Conservation (phyloP, 2,113 vertebrate species). For the Ranitomeya imitator region DNA sequence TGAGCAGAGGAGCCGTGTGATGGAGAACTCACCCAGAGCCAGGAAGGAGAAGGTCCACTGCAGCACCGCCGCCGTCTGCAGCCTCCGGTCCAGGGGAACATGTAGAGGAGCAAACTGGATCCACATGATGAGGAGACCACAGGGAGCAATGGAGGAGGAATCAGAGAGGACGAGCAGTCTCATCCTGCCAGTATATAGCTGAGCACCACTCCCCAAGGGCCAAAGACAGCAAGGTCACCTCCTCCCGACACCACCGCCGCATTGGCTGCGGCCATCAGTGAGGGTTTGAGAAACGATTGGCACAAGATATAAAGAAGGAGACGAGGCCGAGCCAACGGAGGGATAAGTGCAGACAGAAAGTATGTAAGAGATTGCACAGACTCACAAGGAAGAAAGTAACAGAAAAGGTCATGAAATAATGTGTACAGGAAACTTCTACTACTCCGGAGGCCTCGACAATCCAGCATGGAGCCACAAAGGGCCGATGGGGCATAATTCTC, state of each 20-base stretch:
- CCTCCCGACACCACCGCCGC: not conserved
- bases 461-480: no score
- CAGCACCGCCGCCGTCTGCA: slow-evolving; percentile 77
- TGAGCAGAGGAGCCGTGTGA: no score
- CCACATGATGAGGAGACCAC: slow-evolving; percentile 67
- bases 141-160: not conserved
- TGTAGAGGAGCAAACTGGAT: slow-evolving; percentile 76
- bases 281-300: not conserved
- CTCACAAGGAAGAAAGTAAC: not conserved
- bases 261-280: not conserved
- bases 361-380: not conserved
- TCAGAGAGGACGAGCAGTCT: not conserved
- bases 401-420: not conserved
- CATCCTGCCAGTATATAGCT: slow-evolving; percentile 6
- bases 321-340: not conserved
- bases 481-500: no score
- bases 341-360: not conserved
- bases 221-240: not conserved
- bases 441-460: not conserved
- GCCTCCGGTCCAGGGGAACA: slow-evolving; percentile 71
- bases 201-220: not conserved
- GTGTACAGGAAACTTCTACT: not conserved
- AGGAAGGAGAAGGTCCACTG: slow-evolving; percentile 83
- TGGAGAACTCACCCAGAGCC: slow-evolving; percentile 73
- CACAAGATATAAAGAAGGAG: not conserved